These are phyloP conservation scores for Alouatta palliata DNA, from an alignment of 2,113 vertebrate species.

Conservation along the genomic window DNA sequence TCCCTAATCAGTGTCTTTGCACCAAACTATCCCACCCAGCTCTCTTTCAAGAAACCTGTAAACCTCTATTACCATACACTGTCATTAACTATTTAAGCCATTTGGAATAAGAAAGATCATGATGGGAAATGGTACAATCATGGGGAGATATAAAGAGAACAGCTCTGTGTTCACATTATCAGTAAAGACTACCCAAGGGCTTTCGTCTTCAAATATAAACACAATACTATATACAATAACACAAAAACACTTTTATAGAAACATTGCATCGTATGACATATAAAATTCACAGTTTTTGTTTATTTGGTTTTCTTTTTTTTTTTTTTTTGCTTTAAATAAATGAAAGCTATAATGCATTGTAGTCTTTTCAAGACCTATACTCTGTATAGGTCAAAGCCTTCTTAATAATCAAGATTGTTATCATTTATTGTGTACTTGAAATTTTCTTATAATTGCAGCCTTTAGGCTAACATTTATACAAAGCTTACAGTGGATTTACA, in stretches of 20 bases:
- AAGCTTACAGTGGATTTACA: constrained; percentile 60
- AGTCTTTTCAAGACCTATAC: neutral
- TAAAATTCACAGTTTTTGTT: neutral
- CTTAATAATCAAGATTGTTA: neutral
- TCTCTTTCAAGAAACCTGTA: neutral
- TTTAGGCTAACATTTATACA: constrained; percentile 46
- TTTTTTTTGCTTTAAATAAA: neutral
- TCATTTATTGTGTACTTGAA: neutral
- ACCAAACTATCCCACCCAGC: neutral
- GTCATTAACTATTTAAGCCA: neutral
- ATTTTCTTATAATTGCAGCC: constrained; percentile 44
- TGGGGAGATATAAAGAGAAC: neutral
- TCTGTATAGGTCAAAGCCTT: neutral
- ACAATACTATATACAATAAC: neutral
- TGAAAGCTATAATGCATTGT: neutral
- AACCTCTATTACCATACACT: neutral
- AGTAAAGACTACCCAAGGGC: neutral
- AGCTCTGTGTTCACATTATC: neutral
- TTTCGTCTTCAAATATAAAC: neutral
- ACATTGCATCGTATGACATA: neutral
- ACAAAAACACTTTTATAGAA: neutral
- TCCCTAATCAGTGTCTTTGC: neutral
- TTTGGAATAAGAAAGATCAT: neutral
- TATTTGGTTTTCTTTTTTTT: neutral
- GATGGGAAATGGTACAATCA: neutral